A percentile compares a stretch with the other conserved stretches of the same genome.
These are phyloP conservation scores for Abrostola tripartita DNA, from an alignment of 2,888 invertebrate species.

Conservation along the genomic window DNA sequence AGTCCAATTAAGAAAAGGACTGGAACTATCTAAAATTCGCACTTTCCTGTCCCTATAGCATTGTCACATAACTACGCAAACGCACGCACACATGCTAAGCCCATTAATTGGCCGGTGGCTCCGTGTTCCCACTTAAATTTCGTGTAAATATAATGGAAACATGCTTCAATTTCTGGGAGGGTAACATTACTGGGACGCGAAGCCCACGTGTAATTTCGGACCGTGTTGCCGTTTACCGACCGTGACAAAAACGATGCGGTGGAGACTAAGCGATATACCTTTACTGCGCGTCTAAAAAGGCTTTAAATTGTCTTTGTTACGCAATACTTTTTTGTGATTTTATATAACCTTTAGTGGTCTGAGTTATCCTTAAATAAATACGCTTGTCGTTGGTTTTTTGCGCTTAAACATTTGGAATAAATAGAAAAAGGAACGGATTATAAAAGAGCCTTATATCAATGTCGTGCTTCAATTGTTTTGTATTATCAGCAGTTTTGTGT, in stretches of 20 bases:
- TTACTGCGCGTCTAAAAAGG: neutral
- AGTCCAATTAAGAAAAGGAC: too few relatives aligned
- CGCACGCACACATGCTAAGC: conserved; percentile 4
- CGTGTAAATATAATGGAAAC: conserved; percentile 37
- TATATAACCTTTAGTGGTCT: too few relatives aligned
- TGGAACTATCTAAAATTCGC: too few relatives aligned
- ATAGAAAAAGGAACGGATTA: too few relatives aligned
- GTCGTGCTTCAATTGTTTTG: too few relatives aligned
- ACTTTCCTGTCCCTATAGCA: neutral
- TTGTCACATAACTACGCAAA: neutral
- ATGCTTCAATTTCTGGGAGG: conserved; percentile 47
- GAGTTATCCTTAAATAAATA: too few relatives aligned
- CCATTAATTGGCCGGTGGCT: conserved; percentile 7
- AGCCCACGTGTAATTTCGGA: conserved; percentile 49
- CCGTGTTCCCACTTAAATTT: conserved; percentile 23
- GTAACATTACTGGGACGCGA: conserved; percentile 31
- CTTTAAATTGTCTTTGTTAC: conserved; percentile 4
- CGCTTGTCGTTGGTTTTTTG: too few relatives aligned
- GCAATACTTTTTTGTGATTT: neutral
- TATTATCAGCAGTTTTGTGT: too few relatives aligned
- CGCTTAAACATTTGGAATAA: too few relatives aligned
- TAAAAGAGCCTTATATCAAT: too few relatives aligned
- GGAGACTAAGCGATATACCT: conserved; percentile 31
- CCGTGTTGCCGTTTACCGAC: conserved; percentile 46
- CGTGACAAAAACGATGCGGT: conserved; percentile 47